Percentiles rank a stretch among this genome's conserved stretches.
These are phyloP conservation scores for Setophaga kirtlandii DNA, from an alignment of 2,113 vertebrate genomes.

Conservation along the genomic window DNA sequence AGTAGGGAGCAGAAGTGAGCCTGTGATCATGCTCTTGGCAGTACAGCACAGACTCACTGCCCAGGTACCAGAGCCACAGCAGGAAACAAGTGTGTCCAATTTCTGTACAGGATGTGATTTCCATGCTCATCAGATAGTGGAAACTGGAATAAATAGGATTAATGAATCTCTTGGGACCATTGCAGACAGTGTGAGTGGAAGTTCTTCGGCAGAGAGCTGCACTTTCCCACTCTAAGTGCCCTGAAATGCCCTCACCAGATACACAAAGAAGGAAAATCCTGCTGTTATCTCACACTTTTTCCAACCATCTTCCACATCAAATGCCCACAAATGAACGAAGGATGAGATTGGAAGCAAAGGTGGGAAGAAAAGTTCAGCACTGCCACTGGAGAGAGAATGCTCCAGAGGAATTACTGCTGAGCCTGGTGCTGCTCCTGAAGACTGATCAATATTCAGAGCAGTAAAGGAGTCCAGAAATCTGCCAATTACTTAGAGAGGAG, in stretches of 20 bases:
- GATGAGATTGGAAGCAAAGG: background rate
- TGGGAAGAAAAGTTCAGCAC: background rate
- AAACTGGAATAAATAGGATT: constrained; percentile 31
- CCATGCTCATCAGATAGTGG: background rate
- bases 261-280: background rate
- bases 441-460: background rate
- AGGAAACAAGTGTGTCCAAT: background rate
- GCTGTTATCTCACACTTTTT: background rate
- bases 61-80: background rate
- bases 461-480: background rate
- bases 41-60: background rate
- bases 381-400: background rate
- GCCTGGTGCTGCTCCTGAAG: background rate
- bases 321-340: background rate
- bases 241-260: background rate
- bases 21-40: background rate
- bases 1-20: background rate
- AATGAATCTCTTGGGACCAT: background rate
- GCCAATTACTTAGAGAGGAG: background rate
- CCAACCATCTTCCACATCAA: background rate
- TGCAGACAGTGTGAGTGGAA: background rate
- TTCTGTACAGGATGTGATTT: constrained; percentile 42
- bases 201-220: background rate
- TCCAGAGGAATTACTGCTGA: background rate
- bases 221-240: background rate